These are phyloP conservation scores for Stomatorhinus ivindoensis DNA, from an alignment of 2,113 vertebrate genomes.

Conservation along the genomic window DNA sequence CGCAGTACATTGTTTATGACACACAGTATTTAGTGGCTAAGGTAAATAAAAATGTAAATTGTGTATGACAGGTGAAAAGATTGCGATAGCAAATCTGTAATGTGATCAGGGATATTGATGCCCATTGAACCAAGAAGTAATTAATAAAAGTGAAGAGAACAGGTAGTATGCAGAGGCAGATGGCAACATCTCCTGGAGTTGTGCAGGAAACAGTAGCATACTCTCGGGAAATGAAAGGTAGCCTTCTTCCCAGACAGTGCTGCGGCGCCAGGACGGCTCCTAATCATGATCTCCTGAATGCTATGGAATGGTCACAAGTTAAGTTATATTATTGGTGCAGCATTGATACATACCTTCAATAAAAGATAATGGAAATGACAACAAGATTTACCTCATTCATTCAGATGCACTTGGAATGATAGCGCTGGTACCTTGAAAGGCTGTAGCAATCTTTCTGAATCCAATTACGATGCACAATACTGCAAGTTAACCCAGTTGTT, in stretches of 20 bases:
- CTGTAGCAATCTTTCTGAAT: constrained; percentile 44
- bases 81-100: constrained; percentile 1
- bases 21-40: not conserved
- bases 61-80: constrained; percentile 3
- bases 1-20: not conserved
- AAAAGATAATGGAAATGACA: constrained; percentile 54
- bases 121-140: not conserved
- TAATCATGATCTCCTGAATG: constrained; percentile 43
- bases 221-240: not conserved
- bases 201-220: not conserved
- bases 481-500: constrained; percentile 41
- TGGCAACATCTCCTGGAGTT: not conserved
- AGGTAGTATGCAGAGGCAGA: not conserved
- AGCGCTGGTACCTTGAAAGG: constrained; percentile 35
- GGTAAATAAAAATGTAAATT: constrained; percentile 19
- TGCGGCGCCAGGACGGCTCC: constrained; percentile 41
- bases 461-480: constrained; percentile 50
- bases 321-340: constrained; percentile 29
- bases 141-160: not conserved
- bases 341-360: constrained; percentile 44
- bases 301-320: constrained; percentile 36
- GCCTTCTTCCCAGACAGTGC: not conserved
- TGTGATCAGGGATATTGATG: constrained; percentile 1
- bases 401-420: constrained; percentile 49
- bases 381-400: constrained; percentile 51